A percentile compares a stretch with the other conserved stretches of the same genome.
Evolutionary conservation across 2,113 vertebrate species (phyloP).

Genomic region (Lonchura striata): DNA sequence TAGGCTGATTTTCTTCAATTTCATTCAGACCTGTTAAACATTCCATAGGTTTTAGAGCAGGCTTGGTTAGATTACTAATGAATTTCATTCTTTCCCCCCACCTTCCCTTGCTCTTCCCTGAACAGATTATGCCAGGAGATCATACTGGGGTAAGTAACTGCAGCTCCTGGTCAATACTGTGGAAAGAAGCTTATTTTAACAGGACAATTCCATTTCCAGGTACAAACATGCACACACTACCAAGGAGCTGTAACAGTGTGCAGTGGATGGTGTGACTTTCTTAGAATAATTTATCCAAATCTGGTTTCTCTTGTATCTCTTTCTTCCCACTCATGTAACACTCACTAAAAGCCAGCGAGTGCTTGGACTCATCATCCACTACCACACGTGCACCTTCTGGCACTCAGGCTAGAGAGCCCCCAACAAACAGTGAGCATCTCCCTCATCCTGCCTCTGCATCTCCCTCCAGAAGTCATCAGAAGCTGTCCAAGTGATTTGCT

Average conservation of each 20-base stretch:
- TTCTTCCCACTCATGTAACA: background rate
- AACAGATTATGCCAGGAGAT: background rate
- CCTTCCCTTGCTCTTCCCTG: background rate
- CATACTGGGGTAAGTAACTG: background rate
- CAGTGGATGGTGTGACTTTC: background rate
- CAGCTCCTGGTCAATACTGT: background rate
- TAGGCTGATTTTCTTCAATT: background rate
- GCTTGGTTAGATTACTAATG: background rate
- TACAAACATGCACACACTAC: background rate
- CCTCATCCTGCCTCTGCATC: background rate
- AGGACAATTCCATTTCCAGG: background rate
- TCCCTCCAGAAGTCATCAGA: background rate
- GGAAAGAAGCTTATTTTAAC: background rate
- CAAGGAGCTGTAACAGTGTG: background rate
- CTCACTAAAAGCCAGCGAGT: background rate
- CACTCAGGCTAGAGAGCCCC: background rate
- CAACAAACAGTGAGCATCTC: background rate
- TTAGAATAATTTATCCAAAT: background rate
- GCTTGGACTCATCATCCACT: background rate
- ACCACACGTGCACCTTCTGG: background rate
- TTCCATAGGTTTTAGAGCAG: background rate
- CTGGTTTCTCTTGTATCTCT: background rate
- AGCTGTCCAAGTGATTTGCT: background rate
- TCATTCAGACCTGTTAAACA: background rate
- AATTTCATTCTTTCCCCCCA: background rate